Conservation (phyloP, 2,113 vertebrate genomes). For the Chamaea fasciata region DNA sequence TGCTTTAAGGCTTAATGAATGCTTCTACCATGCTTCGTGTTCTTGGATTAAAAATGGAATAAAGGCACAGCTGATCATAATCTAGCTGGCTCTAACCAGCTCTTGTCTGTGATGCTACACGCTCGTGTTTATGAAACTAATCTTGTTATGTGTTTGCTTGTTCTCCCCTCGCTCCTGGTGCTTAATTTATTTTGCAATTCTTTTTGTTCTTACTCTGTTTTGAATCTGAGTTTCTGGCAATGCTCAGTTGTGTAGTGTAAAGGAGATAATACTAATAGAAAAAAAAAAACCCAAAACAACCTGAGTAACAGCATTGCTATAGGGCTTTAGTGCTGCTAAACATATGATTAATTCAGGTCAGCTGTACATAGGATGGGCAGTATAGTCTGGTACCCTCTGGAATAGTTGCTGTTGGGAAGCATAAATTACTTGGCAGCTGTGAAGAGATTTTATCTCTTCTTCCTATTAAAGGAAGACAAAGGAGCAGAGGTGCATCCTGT, state of each 20-base stretch:
- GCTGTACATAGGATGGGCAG: not conserved
- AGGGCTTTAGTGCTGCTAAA: not conserved
- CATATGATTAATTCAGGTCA: not conserved
- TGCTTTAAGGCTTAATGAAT: slow-evolving; percentile 21
- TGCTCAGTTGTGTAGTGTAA: not conserved
- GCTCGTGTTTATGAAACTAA: slow-evolving; percentile 27
- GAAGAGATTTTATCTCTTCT: not conserved
- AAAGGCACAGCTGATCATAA: slow-evolving; percentile 23
- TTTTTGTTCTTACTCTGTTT: not conserved
- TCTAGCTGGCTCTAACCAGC: slow-evolving; percentile 23
- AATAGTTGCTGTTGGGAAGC: not conserved
- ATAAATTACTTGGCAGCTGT: not conserved
- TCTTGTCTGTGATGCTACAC: slow-evolving; percentile 2
- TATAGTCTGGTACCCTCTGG: not conserved
- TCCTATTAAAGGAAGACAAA: not conserved
- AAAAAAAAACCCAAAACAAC: not conserved
- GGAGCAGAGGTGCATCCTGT: not conserved
- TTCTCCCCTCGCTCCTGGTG: not conserved
- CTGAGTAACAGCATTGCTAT: not conserved
- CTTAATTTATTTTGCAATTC: not conserved
- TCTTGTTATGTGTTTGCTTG: slow-evolving; percentile 9
- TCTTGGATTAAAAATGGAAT: slow-evolving; percentile 22
- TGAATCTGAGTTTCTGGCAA: not conserved
- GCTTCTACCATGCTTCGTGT: not conserved
- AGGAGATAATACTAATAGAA: not conserved